Evolutionary conservation across 2,888 invertebrate species (phyloP), one percentile per base, ranked within the genome.

Genomic region (Saturnia pavonia): DNA sequence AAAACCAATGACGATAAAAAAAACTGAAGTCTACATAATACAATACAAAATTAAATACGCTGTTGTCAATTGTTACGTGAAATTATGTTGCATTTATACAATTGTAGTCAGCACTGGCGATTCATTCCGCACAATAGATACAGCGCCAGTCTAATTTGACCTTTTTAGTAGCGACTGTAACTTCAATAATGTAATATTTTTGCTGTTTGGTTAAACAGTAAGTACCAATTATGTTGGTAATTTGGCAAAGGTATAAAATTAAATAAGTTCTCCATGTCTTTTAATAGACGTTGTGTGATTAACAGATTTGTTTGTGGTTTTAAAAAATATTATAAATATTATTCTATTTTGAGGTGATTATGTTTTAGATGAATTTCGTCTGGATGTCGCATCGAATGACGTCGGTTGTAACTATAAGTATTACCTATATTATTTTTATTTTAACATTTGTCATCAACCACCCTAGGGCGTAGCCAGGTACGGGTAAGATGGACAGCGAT

Each of bases 1-100:
- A n/a, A n/a, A n/a, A n/a, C n/a, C n/a, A n/a, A n/a, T n/a, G n/a
- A n/a, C n/a, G n/a, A n/a, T n/a, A n/a, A n/a, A n/a, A n/a, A 63
- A 27, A 65, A 54, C 54, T 22, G 14, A 22, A 51, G 40, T 51
- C 27, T 51, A 51, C 34, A 48, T 48, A 69, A 65, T 54, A 68
- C 40, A 57, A 68, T 57, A 22, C 42, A 69, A 51, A 51, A 65
- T 65, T 22, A 40, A 65, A 51, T 69, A 40, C 63, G 48, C 54
- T 42, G 43, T 54, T 67, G 54, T 22, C 51, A 43, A 68, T 34
- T 22, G 22, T 69, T 57, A 60, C 69, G 69, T 69, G 70, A 71
- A 76, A 77, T 79, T 76, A 78, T 68, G 73, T 54, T 70, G 72
- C 73, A 76, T 78, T 78, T 70, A 76, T 75, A 67, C 68, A 73